Conservation (phyloP, 2,797 vertebrate species). For the Microctenopoma steveboyesi region DNA sequence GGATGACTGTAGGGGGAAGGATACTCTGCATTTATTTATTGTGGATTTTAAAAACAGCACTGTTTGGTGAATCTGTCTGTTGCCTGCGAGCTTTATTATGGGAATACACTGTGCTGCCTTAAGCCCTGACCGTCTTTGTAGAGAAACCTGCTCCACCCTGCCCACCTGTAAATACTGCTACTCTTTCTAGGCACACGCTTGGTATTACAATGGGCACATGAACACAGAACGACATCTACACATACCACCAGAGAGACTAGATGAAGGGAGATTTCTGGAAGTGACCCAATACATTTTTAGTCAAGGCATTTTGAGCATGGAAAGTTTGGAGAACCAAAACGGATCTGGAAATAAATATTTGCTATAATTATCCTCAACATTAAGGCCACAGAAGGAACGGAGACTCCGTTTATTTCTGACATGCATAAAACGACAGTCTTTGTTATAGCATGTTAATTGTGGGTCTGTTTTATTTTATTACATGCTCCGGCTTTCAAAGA, state of each 20-base stretch:
- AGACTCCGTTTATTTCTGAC: constrained; percentile 54
- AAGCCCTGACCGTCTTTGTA: constrained; percentile 30
- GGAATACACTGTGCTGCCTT: constrained; percentile 48
- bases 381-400: constrained; percentile 35
- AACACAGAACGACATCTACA: constrained; percentile 5
- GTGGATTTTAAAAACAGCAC: constrained; percentile 38
- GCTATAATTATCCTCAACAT: constrained; percentile 73
- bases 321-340: constrained; percentile 65
- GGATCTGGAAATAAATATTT: constrained; percentile 71
- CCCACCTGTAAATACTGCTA: constrained; percentile 42
- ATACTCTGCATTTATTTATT: constrained; percentile 24
- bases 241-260: constrained; percentile 12
- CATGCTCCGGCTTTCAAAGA: constrained; percentile 38
- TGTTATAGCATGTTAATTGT: constrained; percentile 66
- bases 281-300: constrained; percentile 27
- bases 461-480: constrained; percentile 54
- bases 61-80: constrained; percentile 46
- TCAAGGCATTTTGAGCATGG: constrained; percentile 59
- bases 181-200: neutral
- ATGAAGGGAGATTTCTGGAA: constrained; percentile 38
- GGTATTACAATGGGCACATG: constrained; percentile 7
- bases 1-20: neutral
- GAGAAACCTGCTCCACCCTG: constrained; percentile 59
- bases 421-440: constrained; percentile 40
- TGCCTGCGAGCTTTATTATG: constrained; percentile 49